Evolutionary conservation across 2,888 invertebrate genomes (phyloP).

Genomic region (Torymus tubicola): DNA sequence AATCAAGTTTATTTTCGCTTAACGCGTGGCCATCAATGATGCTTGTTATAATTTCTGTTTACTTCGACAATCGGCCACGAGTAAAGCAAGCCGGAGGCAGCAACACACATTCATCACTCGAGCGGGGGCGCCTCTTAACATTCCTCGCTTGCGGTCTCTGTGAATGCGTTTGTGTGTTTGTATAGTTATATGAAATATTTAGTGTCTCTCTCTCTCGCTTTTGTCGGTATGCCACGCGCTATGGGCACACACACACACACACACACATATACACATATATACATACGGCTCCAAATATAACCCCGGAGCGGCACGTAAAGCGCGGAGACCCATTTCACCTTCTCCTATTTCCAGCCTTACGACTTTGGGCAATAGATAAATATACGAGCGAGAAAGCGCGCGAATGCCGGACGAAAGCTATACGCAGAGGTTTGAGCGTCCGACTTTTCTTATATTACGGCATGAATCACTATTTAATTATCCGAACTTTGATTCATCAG

Average conservation of each 20-base stretch:
- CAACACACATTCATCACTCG: constrained; percentile 18
- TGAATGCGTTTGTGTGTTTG: constrained; percentile 5
- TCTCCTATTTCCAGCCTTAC: constrained; percentile 51
- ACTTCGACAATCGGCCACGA: constrained; percentile 11
- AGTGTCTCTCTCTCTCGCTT: constrained; percentile 14
- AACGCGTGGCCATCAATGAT: constrained; percentile 15
- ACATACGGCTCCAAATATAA: constrained; percentile 41
- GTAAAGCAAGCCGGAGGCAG: neutral
- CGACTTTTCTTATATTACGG: too few relatives aligned
- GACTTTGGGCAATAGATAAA: constrained; percentile 47
- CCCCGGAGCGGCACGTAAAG: constrained; percentile 7
- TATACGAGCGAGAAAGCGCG: constrained; percentile 3
- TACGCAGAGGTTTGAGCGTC: too few relatives aligned
- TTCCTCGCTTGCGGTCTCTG: constrained; percentile 7
- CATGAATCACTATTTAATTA: too few relatives aligned
- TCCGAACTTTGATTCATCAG: too few relatives aligned
- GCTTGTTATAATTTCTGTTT: constrained; percentile 8
- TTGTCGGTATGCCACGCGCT: constrained; percentile 34
- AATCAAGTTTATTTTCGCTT: constrained; percentile 27
- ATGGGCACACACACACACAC: neutral
- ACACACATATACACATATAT: too few relatives aligned
- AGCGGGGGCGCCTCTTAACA: constrained; percentile 22
- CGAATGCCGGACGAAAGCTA: neutral
- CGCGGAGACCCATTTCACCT: constrained; percentile 46
- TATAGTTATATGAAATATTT: constrained; percentile 39